These are phyloP conservation scores for Notarius quadriscutis DNA, from an alignment of 2,113 vertebrate genomes.

Conservation along the genomic window DNA sequence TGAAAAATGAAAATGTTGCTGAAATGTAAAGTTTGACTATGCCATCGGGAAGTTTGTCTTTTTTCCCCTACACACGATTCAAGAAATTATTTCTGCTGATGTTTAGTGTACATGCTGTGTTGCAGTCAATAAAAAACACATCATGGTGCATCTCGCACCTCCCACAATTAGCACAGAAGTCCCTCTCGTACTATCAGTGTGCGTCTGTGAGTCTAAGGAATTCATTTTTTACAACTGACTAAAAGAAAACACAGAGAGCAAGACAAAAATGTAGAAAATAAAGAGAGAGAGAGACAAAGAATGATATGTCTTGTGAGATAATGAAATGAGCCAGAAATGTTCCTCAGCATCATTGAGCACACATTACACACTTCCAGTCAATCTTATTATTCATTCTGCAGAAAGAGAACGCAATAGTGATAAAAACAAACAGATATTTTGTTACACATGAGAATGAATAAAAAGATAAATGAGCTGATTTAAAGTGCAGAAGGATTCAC, in stretches of 20 bases:
- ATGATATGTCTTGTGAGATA: background rate
- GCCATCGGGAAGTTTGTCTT: background rate
- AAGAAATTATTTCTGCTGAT: slow-evolving; percentile 6
- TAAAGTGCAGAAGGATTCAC: slow-evolving; percentile 29
- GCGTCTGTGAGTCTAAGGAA: background rate
- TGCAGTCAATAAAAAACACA: slow-evolving; percentile 8
- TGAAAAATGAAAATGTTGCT: background rate
- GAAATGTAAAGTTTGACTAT: background rate
- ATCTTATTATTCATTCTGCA: background rate
- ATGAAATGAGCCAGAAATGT: slow-evolving; percentile 27
- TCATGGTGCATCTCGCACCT: no score
- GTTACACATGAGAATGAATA: background rate
- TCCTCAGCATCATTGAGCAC: slow-evolving; percentile 1
- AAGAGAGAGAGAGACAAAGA: background rate
- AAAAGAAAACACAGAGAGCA: background rate
- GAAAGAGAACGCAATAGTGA: background rate
- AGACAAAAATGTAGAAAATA: background rate
- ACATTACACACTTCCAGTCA: background rate
- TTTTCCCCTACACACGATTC: background rate
- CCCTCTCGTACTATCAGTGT: background rate
- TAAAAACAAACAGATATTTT: slow-evolving; percentile 30
- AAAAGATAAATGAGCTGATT: slow-evolving; percentile 25
- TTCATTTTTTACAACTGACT: background rate
- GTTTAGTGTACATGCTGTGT: background rate
- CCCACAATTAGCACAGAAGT: background rate